Percentiles rank a stretch among this genome's conserved stretches.
These are phyloP conservation scores for Opisthograptis luteolata DNA, from an alignment of 2,888 invertebrate genomes.

Conservation along the genomic window DNA sequence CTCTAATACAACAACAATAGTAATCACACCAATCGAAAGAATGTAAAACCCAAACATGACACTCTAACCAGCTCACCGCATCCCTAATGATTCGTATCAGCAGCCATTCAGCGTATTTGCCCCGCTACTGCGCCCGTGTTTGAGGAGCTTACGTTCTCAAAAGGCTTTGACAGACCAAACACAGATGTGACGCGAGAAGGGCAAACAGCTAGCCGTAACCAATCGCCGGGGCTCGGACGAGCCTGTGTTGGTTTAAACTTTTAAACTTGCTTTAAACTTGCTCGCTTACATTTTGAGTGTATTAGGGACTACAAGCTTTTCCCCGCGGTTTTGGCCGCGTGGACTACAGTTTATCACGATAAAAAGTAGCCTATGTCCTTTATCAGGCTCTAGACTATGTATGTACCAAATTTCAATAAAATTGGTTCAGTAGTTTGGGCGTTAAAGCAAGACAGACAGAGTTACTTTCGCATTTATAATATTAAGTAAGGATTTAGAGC, in stretches of 20 bases:
- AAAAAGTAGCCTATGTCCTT: too few species aligned
- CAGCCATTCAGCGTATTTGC: slow-evolving; percentile 59
- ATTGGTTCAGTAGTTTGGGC: too few species aligned
- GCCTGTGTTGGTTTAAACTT: slow-evolving; percentile 66
- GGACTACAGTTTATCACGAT: too few species aligned
- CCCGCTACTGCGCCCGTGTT: slow-evolving; percentile 66
- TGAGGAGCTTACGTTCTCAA: slow-evolving; percentile 71
- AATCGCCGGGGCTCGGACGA: slow-evolving; percentile 53
- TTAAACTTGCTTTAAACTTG: slow-evolving; percentile 55
- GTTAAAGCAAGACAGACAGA: too few species aligned
- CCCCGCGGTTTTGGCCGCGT: too few species aligned
- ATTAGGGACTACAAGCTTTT: too few species aligned
- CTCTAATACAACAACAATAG: not conserved
- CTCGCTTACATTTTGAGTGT: slow-evolving; percentile 51
- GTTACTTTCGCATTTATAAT: too few species aligned
- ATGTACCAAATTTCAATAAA: too few species aligned
- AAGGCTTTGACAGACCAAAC: slow-evolving; percentile 77
- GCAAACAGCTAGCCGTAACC: slow-evolving; percentile 70
- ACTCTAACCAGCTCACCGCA: slow-evolving; percentile 24
- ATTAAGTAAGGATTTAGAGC: too few species aligned
- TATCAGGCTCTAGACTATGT: too few species aligned
- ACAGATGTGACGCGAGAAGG: slow-evolving; percentile 69
- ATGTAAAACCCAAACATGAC: slow-evolving; percentile 20
- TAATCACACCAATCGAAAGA: slow-evolving; percentile 5
- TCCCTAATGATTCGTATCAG: slow-evolving; percentile 59